phyloP scores from a whole-genome alignment of 1,140 invertebrate genomes.

The Panulirus ornatus region DNA sequence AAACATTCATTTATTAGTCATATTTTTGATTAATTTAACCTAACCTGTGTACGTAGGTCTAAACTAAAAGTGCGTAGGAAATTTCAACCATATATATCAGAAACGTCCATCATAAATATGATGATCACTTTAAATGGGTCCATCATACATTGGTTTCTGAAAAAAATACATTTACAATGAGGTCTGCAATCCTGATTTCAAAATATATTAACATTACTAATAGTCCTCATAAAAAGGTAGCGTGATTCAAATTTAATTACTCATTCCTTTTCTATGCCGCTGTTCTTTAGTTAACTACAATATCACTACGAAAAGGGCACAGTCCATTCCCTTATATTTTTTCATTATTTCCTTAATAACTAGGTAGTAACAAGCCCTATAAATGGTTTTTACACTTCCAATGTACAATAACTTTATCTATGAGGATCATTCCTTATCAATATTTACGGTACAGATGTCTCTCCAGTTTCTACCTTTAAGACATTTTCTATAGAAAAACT shows the following conservation, averaged over 20 bases:
- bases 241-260: slow-evolving; percentile 34
- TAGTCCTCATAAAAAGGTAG: slow-evolving; percentile 21
- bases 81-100: background rate
- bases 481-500: slow-evolving; percentile 13
- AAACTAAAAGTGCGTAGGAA: background rate
- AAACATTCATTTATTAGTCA: background rate
- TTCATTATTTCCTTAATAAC: background rate
- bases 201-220: slow-evolving; percentile 15
- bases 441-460: background rate
- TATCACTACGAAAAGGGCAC: too few relatives aligned
- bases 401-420: too few relatives aligned
- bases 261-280: background rate
- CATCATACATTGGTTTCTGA: background rate
- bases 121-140: background rate
- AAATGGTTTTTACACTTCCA: background rate
- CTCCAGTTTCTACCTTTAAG: background rate
- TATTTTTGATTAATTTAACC: background rate
- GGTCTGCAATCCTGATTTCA: background rate
- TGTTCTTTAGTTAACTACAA: background rate
- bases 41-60: background rate
- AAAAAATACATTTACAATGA: background rate
- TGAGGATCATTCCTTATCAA: slow-evolving; percentile 15
- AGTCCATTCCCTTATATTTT: background rate
- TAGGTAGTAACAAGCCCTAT: background rate
- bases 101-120: slow-evolving; percentile 1